Base-by-base conservation (phyloP, 2,113 vertebrate genomes). In the Puffinus mauretanicus region DNA sequence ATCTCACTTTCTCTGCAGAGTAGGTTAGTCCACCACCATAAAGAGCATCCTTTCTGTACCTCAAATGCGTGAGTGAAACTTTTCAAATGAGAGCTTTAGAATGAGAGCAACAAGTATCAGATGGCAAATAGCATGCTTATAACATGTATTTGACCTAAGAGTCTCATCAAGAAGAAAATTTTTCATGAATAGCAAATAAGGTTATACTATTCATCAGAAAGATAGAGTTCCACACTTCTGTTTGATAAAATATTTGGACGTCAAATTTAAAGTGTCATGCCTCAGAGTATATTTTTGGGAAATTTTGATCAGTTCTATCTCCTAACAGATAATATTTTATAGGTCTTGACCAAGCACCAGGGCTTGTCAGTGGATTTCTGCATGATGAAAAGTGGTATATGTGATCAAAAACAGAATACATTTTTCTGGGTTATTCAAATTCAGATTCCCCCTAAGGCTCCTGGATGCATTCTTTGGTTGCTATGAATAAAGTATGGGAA, bases 31-130 rank as follows among this genome's bases (percentile, higher is more conserved):
- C 29, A 22, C 26, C 36, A 27, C 36, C 42, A 3, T 7, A 29
- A 2, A 3, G 30, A 27, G 4, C 4, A 44, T 22, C 32, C 16
- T 36, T 54, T 32, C 26, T 44, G 25, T 32, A 61, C 29, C 10
- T 55, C 46, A 38, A 70, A 26, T 9, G 5, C 1, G 1, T 3
- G 32, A 82, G 42, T 0, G 3, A 25, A 82, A 49, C 26, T 17
- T 42, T 32, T 16, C 32, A 25, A 61, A 76, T 5, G 24, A 49
- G 61, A 55, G 22, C 22, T 81, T 67, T n/a, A 7, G n/a, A 71
- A 78, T 9, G 30, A 60, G 16, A 85, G 40, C 36, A 32, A 16
- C 42, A 10, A n/a, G 24, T 16, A 81, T 57, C 81, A 76, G 55
- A 38, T 49, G 44, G 42, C 10, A 76, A 46, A 62, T 26, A 64